These are phyloP conservation scores for Acanthopleura granulata DNA, from an alignment of 2,888 invertebrate species.

Conservation along the genomic window DNA sequence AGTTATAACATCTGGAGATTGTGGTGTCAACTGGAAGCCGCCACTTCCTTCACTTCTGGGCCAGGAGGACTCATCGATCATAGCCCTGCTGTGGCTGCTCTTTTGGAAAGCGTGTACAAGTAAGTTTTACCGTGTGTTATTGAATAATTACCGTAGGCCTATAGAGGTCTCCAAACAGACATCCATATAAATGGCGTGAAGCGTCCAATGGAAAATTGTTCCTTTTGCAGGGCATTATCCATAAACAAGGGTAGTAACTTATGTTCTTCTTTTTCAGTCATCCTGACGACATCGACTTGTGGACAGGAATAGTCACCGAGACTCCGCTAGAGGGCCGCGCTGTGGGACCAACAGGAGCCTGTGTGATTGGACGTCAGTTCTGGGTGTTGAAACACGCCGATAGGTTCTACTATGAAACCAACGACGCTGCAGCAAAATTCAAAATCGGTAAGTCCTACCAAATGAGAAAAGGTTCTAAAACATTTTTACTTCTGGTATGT, in stretches of 20 bases:
- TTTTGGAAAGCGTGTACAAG: not conserved
- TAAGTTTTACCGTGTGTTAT: not conserved
- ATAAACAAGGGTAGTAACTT: too few relatives aligned
- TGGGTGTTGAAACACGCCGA: slow-evolving; percentile 15
- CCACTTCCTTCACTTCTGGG: not conserved
- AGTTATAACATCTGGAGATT: slow-evolving; percentile 5
- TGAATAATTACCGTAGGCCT: too few relatives aligned
- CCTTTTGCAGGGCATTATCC: too few relatives aligned
- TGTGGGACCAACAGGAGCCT: slow-evolving; percentile 8
- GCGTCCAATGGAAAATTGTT: too few relatives aligned
- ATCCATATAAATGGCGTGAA: too few relatives aligned
- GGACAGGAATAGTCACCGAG: slow-evolving; percentile 8
- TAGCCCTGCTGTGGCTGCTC: not conserved
- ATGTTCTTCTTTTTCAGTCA: not conserved
- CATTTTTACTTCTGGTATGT: too few relatives aligned
- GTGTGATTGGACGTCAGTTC: slow-evolving; percentile 2
- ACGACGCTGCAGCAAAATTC: not conserved
- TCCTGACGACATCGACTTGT: slow-evolving; percentile 10
- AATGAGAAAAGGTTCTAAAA: not conserved
- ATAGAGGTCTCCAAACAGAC: too few relatives aligned
- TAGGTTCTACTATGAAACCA: slow-evolving; percentile 12
- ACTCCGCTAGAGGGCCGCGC: not conserved
- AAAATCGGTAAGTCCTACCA: not conserved
- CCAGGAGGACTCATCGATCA: slow-evolving; percentile 9
- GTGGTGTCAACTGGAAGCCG: not conserved